Percentiles rank a stretch among this genome's conserved stretches.
Evolutionary conservation across 2,888 invertebrate species (phyloP).

Genomic region (Chorisops tibialis): DNA sequence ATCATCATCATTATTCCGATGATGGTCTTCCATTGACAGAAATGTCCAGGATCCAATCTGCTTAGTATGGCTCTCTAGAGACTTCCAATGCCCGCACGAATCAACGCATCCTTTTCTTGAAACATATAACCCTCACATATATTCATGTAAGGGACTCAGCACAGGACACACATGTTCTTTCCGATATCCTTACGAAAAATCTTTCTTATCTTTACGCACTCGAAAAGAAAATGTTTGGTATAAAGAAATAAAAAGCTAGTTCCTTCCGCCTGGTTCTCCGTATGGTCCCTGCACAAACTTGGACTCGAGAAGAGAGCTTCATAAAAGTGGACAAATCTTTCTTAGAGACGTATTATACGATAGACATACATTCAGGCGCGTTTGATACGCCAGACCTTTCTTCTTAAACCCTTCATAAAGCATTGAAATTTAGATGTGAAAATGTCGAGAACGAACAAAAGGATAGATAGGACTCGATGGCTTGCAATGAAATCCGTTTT

Average conservation of each 20-base stretch:
- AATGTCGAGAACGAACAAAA: neutral
- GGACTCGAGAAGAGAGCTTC: neutral
- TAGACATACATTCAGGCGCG: constrained; percentile 20
- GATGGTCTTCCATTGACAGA: constrained; percentile 33
- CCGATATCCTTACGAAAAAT: neutral
- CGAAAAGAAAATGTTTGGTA: neutral
- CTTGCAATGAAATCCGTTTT: too few relatives aligned
- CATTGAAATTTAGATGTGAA: constrained; percentile 31
- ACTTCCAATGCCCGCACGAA: constrained; percentile 29
- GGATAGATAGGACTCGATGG: constrained; percentile 12
- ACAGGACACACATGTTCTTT: neutral
- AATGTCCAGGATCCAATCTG: constrained; percentile 33
- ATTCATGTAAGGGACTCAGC: neutral
- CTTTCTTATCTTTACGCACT: constrained; percentile 6
- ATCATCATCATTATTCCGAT: constrained; percentile 34
- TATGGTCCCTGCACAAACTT: neutral
- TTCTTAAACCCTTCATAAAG: constrained; percentile 33
- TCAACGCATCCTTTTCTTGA: constrained; percentile 21
- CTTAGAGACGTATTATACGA: neutral
- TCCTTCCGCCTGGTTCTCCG: constrained; percentile 12
- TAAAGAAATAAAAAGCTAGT: neutral
- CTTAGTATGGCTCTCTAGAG: constrained; percentile 31
- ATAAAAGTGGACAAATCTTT: neutral
- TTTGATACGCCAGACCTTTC: constrained; percentile 21
- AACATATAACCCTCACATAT: neutral